Percentiles rank a stretch among this genome's conserved stretches.
These are phyloP conservation scores for Candoia aspera DNA, from an alignment of 2,113 vertebrate genomes.

Conservation along the genomic window DNA sequence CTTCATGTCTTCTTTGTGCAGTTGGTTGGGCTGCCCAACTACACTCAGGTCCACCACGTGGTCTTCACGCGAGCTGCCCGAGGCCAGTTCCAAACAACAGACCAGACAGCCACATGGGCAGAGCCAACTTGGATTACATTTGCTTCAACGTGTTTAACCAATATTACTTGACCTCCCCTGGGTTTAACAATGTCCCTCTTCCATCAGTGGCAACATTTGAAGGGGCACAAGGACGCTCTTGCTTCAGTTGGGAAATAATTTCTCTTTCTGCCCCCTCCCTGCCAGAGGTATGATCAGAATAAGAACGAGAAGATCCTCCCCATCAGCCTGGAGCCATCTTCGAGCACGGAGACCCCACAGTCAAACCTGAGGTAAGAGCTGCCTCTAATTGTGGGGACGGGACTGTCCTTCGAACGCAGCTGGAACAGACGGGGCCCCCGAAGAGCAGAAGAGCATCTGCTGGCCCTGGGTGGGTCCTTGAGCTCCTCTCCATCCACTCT, in stretches of 20 bases:
- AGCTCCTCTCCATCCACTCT: not conserved
- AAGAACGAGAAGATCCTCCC: constrained; percentile 93
- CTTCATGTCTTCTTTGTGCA: not conserved
- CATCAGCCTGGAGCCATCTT: constrained; percentile 92
- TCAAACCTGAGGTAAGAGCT: constrained; percentile 86
- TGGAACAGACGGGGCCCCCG: not conserved
- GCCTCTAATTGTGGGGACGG: not conserved
- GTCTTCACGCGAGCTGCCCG: not conserved
- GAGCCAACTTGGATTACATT: not conserved
- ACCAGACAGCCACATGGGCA: not conserved
- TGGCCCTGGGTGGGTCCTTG: not conserved
- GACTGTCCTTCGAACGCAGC: not conserved
- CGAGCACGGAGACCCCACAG: constrained; percentile 84
- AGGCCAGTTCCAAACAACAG: not conserved
- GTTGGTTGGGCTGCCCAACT: not conserved
- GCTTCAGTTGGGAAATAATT: not conserved
- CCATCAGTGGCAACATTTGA: not conserved
- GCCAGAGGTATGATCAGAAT: constrained; percentile 92
- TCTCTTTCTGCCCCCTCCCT: not conserved
- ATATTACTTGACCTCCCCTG: not conserved
- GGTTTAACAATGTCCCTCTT: not conserved
- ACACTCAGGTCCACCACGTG: not conserved
- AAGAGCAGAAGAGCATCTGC: not conserved
- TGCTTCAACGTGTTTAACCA: not conserved
- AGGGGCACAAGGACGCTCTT: not conserved